Conservation (phyloP, 2,113 vertebrate genomes). For the Antigone vipio region DNA sequence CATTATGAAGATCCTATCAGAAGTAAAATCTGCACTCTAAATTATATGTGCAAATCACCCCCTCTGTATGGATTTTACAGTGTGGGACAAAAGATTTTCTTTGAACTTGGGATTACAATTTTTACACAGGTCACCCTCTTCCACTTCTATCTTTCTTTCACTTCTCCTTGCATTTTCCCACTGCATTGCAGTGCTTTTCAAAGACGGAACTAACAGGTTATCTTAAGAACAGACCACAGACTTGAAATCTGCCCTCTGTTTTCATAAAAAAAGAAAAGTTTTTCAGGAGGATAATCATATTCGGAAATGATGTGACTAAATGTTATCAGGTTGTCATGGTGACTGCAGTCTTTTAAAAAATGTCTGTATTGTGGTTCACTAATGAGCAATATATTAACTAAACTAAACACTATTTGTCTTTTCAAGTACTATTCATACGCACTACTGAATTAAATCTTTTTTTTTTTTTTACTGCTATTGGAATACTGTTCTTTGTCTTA, state of each 20-base stretch:
- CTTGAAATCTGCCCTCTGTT: constrained; percentile 40
- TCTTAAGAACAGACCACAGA: constrained; percentile 31
- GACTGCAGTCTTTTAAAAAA: constrained; percentile 66
- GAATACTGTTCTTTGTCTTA: constrained; percentile 24
- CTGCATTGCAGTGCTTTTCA: background rate
- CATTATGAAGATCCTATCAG: background rate
- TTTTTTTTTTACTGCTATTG: background rate
- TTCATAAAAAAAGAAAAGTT: constrained; percentile 36
- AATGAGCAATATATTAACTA: constrained; percentile 68
- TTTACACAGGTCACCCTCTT: background rate
- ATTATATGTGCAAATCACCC: background rate
- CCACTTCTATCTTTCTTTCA: background rate
- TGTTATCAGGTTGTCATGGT: constrained; percentile 56
- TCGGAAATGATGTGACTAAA: constrained; percentile 46
- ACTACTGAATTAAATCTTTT: constrained; percentile 5
- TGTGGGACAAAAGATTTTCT: background rate
- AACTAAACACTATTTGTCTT: constrained; percentile 60
- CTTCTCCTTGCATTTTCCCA: background rate
- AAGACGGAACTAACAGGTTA: constrained; percentile 3
- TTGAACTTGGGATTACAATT: background rate
- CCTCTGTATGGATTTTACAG: background rate
- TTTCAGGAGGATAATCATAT: constrained; percentile 48
- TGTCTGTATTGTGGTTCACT: constrained; percentile 46
- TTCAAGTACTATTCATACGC: constrained; percentile 52
- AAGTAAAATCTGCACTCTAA: background rate